phyloP scores from a whole-genome alignment of 2,888 invertebrate genomes.

The Nomada fucata region DNA sequence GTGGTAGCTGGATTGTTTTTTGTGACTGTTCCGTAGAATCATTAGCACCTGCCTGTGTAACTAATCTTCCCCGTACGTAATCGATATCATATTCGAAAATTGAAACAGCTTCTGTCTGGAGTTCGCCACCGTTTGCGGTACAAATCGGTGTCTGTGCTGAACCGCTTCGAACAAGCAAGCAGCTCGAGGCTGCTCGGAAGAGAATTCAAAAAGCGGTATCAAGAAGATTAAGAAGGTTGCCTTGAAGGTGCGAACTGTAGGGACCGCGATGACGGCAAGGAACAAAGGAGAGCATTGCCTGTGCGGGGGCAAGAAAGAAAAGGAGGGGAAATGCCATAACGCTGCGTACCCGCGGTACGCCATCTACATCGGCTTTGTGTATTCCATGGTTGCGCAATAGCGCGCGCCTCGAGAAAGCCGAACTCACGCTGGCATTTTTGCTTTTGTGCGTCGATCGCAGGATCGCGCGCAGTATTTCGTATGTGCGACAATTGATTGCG shows the following conservation, averaged over 20 bases:
- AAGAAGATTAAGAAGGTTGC: conserved; percentile 36
- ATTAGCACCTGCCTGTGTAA: background rate
- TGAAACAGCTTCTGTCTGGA: background rate
- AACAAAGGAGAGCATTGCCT: conserved; percentile 64
- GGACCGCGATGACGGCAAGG: conserved; percentile 38
- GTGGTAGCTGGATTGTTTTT: too few species aligned
- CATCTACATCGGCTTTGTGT: conserved; percentile 67
- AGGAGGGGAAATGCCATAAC: conserved; percentile 55
- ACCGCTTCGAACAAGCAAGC: background rate
- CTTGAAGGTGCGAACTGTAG: conserved; percentile 22
- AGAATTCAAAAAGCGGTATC: background rate
- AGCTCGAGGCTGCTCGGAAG: background rate
- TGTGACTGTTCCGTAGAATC: too few species aligned
- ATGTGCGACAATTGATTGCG: conserved; percentile 61
- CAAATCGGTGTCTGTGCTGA: background rate
- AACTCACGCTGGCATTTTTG: conserved; percentile 52
- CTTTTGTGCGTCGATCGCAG: conserved; percentile 44
- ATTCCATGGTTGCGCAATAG: conserved; percentile 66
- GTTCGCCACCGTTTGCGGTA: background rate
- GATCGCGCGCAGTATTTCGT: conserved; percentile 50
- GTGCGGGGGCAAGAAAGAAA: conserved; percentile 42
- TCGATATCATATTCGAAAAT: conserved; percentile 15
- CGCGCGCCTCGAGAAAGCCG: conserved; percentile 50
- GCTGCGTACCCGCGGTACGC: conserved; percentile 63
- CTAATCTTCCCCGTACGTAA: conserved; percentile 3